These are phyloP conservation scores for Lepidostoma basale DNA, from an alignment of 1,140 invertebrate genomes.

Conservation along the genomic window DNA sequence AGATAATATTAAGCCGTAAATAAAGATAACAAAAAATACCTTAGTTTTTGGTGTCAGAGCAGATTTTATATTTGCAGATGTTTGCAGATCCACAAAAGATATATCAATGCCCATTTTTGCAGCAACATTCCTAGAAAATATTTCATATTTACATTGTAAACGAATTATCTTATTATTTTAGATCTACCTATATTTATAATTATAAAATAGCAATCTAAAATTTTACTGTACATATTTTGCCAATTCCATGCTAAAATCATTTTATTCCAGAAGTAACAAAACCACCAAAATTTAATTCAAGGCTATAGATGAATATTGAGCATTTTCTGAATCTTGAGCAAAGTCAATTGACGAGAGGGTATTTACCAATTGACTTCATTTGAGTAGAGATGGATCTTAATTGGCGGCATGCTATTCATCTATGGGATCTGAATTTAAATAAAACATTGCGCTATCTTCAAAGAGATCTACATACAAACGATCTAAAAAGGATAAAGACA, in stretches of 20 bases:
- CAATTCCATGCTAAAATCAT: too few species aligned
- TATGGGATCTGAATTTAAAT: too few species aligned
- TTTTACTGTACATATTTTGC: not conserved
- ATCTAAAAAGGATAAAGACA: too few species aligned
- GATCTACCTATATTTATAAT: not conserved
- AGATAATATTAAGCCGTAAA: too few species aligned
- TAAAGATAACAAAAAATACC: conserved; percentile 1
- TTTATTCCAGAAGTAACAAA: too few species aligned
- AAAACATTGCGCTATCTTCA: too few species aligned
- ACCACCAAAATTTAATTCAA: too few species aligned
- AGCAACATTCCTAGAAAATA: conserved; percentile 59
- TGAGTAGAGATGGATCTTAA: not conserved
- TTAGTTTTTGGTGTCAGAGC: conserved; percentile 40
- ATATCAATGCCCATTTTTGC: conserved; percentile 67
- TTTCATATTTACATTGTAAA: not conserved
- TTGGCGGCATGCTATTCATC: not conserved
- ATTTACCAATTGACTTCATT: not conserved
- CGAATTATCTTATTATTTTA: not conserved
- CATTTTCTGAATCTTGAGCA: too few species aligned
- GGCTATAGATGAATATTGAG: too few species aligned
- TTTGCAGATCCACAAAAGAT: conserved; percentile 75
- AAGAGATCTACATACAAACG: too few species aligned
- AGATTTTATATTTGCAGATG: conserved; percentile 49
- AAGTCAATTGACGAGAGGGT: not conserved
- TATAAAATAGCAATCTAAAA: not conserved